Percentiles rank a stretch among this genome's conserved stretches.
These are phyloP conservation scores for Taurulus bubalis DNA, from an alignment of 2,113 vertebrate species.

Conservation along the genomic window DNA sequence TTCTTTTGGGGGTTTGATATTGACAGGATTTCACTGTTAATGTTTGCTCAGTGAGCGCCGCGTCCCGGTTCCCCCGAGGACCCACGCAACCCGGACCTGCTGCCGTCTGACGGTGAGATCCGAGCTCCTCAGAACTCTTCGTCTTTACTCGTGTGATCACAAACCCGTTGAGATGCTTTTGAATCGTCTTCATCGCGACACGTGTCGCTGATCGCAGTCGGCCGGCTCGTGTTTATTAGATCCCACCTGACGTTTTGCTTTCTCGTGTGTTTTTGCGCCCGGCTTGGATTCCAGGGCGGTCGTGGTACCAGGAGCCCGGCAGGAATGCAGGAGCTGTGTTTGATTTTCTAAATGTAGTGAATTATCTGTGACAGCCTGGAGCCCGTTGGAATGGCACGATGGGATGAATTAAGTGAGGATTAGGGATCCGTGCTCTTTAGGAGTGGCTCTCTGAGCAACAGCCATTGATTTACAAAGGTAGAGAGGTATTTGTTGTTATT, in stretches of 20 bases:
- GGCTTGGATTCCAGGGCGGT: no score
- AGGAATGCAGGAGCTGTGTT: constrained; percentile 78
- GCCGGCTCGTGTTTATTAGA: constrained; percentile 30
- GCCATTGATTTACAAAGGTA: constrained; percentile 50
- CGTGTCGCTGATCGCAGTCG: constrained; percentile 13
- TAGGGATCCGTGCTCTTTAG: constrained; percentile 68
- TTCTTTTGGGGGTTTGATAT: constrained; percentile 33
- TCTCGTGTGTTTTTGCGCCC: constrained; percentile 2
- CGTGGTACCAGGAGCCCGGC: constrained; percentile 75
- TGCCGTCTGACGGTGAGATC: constrained; percentile 74
- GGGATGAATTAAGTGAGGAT: constrained; percentile 76
- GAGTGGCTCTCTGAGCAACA: constrained; percentile 49
- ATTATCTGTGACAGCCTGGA: constrained; percentile 80
- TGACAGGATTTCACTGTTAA: constrained; percentile 44
- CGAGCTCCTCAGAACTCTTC: constrained; percentile 26
- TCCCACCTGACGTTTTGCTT: constrained; percentile 44
- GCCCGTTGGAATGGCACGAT: constrained; percentile 74
- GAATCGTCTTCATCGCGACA: constrained; percentile 22
- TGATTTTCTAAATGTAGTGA: constrained; percentile 76
- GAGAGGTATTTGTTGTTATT: constrained; percentile 29
- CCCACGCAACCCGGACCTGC: constrained; percentile 29
- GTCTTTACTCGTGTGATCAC: neutral
- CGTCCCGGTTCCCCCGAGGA: constrained; percentile 22
- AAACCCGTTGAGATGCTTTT: neutral
- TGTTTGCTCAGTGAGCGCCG: constrained; percentile 41